Evolutionary conservation across 2,797 vertebrate species (phyloP).

Genomic region (Antennarius maculatus): DNA sequence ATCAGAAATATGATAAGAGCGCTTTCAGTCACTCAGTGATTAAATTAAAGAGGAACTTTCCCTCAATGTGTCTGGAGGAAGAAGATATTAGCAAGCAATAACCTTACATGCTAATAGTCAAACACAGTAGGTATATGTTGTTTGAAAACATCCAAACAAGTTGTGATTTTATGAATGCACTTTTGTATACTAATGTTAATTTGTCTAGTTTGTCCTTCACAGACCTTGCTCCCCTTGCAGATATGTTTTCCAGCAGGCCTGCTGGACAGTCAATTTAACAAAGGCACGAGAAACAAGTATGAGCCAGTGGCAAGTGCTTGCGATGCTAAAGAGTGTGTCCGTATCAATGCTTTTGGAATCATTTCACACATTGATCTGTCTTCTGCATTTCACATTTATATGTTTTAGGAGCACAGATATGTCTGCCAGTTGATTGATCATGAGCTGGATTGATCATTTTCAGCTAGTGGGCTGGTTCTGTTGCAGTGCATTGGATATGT

Average conservation of each 20-base stretch:
- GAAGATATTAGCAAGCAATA: slow-evolving; percentile 36
- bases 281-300: slow-evolving; percentile 69
- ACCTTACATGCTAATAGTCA: slow-evolving; percentile 22
- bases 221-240: slow-evolving; percentile 65
- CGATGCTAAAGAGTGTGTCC: slow-evolving; percentile 77
- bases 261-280: slow-evolving; percentile 54
- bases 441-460: slow-evolving; percentile 66
- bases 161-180: slow-evolving; percentile 22
- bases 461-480: slow-evolving; percentile 64
- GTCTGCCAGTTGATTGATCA: slow-evolving; percentile 80
- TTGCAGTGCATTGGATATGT: slow-evolving; percentile 66
- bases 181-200: slow-evolving; percentile 32
- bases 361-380: slow-evolving; percentile 74
- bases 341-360: slow-evolving; percentile 76
- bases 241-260: slow-evolving; percentile 66
- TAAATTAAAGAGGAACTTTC: slow-evolving; percentile 58
- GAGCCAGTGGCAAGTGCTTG: slow-evolving; percentile 65
- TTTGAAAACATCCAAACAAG: slow-evolving; percentile 7
- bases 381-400: slow-evolving; percentile 78
- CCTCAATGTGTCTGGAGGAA: slow-evolving; percentile 40
- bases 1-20: slow-evolving; percentile 38
- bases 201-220: slow-evolving; percentile 67
- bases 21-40: slow-evolving; percentile 33
- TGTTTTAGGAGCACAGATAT: slow-evolving; percentile 80
- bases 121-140: slow-evolving; percentile 13